Conservation (phyloP, 2,888 invertebrate species). For the Amphipoea oculea region DNA sequence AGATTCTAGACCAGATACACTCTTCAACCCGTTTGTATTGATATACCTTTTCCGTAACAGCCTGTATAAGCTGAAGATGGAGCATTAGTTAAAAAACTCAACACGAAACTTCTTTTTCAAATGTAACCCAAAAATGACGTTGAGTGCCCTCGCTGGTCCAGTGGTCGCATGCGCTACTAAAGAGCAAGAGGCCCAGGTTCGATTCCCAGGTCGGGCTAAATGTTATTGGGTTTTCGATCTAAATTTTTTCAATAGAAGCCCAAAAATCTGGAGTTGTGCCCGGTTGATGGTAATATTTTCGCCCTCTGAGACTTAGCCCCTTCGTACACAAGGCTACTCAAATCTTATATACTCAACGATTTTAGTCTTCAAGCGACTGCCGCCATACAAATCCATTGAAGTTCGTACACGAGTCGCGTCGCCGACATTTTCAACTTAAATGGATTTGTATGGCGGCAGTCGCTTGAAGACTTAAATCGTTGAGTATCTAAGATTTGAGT, state of each 20-base stretch:
- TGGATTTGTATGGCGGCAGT: no score
- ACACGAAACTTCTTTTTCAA: background rate
- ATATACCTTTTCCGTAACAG: no score
- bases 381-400: no score
- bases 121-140: background rate
- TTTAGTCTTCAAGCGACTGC: no score
- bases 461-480: no score
- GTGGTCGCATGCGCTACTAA: background rate
- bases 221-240: background rate
- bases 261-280: background rate
- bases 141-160: background rate
- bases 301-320: background rate
- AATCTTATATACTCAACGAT: no score
- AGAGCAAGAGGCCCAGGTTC: background rate
- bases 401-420: no score
- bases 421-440: no score
- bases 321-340: no score
- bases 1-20: no score
- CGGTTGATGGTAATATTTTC: background rate
- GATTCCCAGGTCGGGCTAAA: background rate
- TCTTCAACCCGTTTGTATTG: no score
- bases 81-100: background rate
- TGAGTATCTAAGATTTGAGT: no score
- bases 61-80: background rate
- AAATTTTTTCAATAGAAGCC: background rate